phyloP scores from a whole-genome alignment of 2,113 vertebrate genomes.

The Poeciliopsis retropinna region DNA sequence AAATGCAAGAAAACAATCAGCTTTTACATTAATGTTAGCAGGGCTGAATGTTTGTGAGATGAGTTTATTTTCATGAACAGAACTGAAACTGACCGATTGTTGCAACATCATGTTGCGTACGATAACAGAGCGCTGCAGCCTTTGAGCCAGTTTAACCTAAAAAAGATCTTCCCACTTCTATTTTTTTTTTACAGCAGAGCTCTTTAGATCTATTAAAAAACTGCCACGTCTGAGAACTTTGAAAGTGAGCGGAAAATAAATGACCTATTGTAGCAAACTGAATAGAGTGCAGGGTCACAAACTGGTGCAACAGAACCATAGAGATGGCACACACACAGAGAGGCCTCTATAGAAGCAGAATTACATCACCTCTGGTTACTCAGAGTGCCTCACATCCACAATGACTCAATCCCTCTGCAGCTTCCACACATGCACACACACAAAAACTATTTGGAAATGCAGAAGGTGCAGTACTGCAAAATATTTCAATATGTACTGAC shows the following conservation, averaged over 20 bases:
- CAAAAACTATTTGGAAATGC: slow-evolving; percentile 8
- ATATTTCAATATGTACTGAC: background rate
- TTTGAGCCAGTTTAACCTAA: background rate
- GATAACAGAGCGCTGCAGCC: background rate
- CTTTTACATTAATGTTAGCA: background rate
- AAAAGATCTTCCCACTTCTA: background rate
- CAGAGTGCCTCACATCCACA: slow-evolving; percentile 46
- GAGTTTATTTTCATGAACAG: background rate
- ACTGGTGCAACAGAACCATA: slow-evolving; percentile 68
- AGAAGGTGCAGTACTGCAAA: slow-evolving; percentile 1
- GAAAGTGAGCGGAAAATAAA: slow-evolving; percentile 53
- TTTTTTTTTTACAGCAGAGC: slow-evolving; percentile 11
- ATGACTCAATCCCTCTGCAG: slow-evolving; percentile 38
- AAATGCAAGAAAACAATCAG: background rate
- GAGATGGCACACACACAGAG: slow-evolving; percentile 70
- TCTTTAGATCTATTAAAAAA: slow-evolving; percentile 14
- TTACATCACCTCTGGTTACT: slow-evolving; percentile 68
- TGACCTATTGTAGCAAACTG: slow-evolving; percentile 63
- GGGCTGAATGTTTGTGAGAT: background rate
- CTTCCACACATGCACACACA: background rate
- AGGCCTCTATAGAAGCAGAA: slow-evolving; percentile 71
- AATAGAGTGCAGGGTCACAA: slow-evolving; percentile 65
- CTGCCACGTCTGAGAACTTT: slow-evolving; percentile 35
- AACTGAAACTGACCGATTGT: slow-evolving; percentile 10
- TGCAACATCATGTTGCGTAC: background rate